Evolutionary conservation across 2,888 invertebrate genomes (phyloP).

Genomic region (Leucoma salicis): DNA sequence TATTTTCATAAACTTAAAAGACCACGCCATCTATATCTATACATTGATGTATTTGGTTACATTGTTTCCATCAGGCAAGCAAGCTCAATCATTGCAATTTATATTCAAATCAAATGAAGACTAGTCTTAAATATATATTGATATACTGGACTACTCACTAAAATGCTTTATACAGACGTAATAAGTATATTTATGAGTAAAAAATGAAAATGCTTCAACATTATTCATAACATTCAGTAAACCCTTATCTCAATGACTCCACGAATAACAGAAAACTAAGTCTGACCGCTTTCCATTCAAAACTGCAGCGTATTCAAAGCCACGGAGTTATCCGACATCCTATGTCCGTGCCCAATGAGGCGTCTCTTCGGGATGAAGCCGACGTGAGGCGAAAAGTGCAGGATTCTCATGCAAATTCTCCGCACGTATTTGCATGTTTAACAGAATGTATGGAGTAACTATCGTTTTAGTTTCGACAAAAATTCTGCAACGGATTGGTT

Average conservation of each 20-base stretch:
- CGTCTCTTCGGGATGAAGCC: constrained; percentile 19
- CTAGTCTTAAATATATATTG: too few relatives aligned
- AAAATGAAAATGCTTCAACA: too few relatives aligned
- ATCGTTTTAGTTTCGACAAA: constrained; percentile 16
- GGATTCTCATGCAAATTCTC: constrained; percentile 49
- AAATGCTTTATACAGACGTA: too few relatives aligned
- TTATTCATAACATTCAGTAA: too few relatives aligned
- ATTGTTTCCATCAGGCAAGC: too few relatives aligned
- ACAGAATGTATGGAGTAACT: constrained; percentile 25
- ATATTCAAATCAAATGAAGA: too few relatives aligned
- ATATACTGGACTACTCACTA: too few relatives aligned
- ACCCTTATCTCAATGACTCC: neutral
- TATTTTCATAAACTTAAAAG: too few relatives aligned
- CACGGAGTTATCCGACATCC: constrained; percentile 7
- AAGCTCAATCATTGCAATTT: too few relatives aligned
- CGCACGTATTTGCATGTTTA: constrained; percentile 46
- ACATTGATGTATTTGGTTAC: too few relatives aligned
- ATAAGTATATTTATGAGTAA: too few relatives aligned
- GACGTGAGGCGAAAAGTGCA: constrained; percentile 38
- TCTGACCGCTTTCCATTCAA: constrained; percentile 6
- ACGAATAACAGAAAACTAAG: neutral
- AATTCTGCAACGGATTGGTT: constrained; percentile 7
- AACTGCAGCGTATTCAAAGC: constrained; percentile 6
- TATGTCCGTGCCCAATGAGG: constrained; percentile 21
- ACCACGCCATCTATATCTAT: too few relatives aligned